A percentile compares a stretch with the other conserved stretches of the same genome.
Evolutionary conservation across 2,797 vertebrate species (phyloP).

Genomic region (Peromyscus melanophrys): DNA sequence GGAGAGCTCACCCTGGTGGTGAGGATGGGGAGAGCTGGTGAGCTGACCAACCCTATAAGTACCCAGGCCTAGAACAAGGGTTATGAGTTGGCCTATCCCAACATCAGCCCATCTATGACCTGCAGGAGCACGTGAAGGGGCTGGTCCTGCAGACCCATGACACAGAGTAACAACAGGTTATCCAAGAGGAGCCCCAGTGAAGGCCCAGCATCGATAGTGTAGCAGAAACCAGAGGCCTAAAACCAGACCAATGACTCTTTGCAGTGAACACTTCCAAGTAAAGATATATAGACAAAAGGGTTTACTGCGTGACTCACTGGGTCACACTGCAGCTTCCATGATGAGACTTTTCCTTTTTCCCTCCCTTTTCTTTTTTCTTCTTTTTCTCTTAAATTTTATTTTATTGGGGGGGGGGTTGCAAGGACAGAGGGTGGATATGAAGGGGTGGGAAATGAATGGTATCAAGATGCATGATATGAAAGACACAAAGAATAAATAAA

Average conservation of each 20-base stretch:
- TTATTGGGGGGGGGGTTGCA: neutral
- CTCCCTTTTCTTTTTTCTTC: too few species aligned
- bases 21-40: neutral
- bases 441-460: neutral
- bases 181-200: neutral
- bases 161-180: neutral
- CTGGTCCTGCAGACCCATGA: neutral
- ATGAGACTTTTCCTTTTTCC: neutral
- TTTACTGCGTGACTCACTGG: too few species aligned
- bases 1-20: neutral
- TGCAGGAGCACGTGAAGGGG: neutral
- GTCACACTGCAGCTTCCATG: neutral
- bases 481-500: neutral
- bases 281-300: too few species aligned
- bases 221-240: neutral
- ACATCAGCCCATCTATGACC: neutral
- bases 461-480: neutral
- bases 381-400: too few species aligned
- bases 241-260: neutral
- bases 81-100: neutral
- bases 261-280: neutral
- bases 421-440: neutral
- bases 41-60: neutral
- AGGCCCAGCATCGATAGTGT: neutral
- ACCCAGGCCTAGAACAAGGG: neutral